A percentile compares a stretch with the other conserved stretches of the same genome.
Conservation (phyloP, 2,113 vertebrate species). For the Alectura lathami region DNA sequence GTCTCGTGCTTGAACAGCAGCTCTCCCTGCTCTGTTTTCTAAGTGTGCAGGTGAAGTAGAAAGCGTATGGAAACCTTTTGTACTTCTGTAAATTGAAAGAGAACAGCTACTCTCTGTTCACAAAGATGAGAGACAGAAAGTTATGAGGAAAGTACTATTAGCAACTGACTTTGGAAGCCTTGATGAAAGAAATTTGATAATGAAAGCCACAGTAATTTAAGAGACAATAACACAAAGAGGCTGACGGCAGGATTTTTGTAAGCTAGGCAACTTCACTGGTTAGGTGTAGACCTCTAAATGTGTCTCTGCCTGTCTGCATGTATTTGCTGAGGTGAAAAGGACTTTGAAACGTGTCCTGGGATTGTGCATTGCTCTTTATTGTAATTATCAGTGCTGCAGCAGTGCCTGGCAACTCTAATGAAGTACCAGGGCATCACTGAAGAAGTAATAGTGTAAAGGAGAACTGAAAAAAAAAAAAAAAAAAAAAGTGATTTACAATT, state of each 20-base stretch:
- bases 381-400: not conserved
- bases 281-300: not conserved
- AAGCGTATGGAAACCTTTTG: conserved; percentile 17
- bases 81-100: conserved; percentile 9
- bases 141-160: not conserved
- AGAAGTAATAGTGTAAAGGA: not conserved
- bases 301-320: not conserved
- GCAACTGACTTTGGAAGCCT: not conserved
- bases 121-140: conserved; percentile 1
- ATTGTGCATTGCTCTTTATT: not conserved
- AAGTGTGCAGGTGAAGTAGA: not conserved
- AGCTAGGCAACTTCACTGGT: not conserved
- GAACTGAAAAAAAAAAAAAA: not conserved
- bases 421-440: not conserved
- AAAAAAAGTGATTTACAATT: not conserved
- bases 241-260: not conserved
- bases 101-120: not conserved
- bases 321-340: not conserved
- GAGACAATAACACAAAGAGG: not conserved
- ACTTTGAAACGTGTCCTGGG: not conserved
- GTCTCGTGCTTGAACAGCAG: not conserved
- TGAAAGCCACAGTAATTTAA: not conserved
- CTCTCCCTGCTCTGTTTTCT: not conserved
- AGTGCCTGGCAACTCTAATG: conserved; percentile 15
- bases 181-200: not conserved